Evolutionary conservation across 2,797 vertebrate genomes (phyloP), one percentile per base, ranked within the genome.

Genomic region (Lates japonicus): DNA sequence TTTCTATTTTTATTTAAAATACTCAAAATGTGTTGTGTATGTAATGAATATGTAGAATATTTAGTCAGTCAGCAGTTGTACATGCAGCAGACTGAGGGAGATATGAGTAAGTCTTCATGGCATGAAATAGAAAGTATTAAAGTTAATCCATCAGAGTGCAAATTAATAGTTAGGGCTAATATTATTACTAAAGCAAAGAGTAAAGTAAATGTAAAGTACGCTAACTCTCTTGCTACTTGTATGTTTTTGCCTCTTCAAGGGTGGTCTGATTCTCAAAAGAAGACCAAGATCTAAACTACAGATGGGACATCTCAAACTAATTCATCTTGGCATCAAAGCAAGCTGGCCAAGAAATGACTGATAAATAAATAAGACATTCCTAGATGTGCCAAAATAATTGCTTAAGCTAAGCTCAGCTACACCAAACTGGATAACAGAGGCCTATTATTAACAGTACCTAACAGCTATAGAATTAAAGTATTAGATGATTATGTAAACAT

Each of bases 241-340:
- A 41, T 41, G 39, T 35, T 4, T 76, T 3, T 60, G 51, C 41
- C 29, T 58, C 58, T 71, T 64, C 22, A 46, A 46, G 66, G 55
- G 73, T 76, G 72, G 61, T 85, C 73, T 80, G 80, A 77, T 57
- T 81, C 16, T 51, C 14, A 58, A 76, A 73, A 6, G 20, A 64
- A 75, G 22, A 58, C 49, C 35, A 20, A 54, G 60, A 66, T 80
- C 61, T 35, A 68, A 74, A 72, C 80, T 83, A 74, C 87, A 90
- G 80, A 91, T 87, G 80, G 76, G 62, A 68, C 74, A 73, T 81
- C 76, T 87, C 74, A 39, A 78, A 77, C 80, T 86, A 85, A 85
- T 83, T 86, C 66, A 63, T 84, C 64, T 81, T 87, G 83, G 81
- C 70, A 80, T 86, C 73, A 71, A 86, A 84, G 75, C 42, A 33